phyloP scores from a whole-genome alignment of 2,797 vertebrate species.

The Gallinago solitaria region DNA sequence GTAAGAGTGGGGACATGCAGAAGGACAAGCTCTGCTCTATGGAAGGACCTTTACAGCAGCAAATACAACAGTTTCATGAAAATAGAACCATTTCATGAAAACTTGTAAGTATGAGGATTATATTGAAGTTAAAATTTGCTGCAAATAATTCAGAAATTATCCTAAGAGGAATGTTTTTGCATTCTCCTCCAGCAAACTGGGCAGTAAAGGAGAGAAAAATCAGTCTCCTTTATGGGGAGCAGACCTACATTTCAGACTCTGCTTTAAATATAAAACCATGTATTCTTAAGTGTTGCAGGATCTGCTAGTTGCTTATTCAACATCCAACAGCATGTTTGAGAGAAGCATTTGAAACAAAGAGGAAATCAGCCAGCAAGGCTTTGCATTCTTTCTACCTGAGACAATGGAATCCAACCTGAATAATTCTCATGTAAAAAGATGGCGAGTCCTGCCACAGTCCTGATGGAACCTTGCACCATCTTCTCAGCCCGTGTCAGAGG shows the following conservation, averaged over 20 bases:
- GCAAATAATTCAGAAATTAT: not conserved
- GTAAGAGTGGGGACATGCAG: not conserved
- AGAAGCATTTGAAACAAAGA: not conserved
- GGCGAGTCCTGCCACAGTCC: not conserved
- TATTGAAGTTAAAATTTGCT: not conserved
- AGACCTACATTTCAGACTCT: not conserved
- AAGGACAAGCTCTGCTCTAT: not conserved
- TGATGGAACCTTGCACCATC: not conserved
- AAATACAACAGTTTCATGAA: not conserved
- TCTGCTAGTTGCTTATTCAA: not conserved
- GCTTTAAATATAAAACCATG: not conserved
- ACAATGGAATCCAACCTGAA: not conserved
- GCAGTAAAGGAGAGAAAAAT: not conserved
- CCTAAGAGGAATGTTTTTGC: not conserved
- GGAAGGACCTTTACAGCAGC: not conserved
- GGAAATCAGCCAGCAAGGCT: not conserved
- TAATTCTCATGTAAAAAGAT: not conserved
- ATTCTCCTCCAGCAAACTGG: not conserved
- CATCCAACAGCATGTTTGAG: not conserved
- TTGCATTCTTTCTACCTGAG: not conserved
- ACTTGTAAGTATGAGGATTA: not conserved
- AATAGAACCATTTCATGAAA: not conserved
- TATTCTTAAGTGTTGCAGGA: not conserved
- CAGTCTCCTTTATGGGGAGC: not conserved
- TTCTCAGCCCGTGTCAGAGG: not conserved